These are phyloP conservation scores for Cirrhinus mrigala DNA, from an alignment of 2,797 vertebrate species.

Conservation along the genomic window DNA sequence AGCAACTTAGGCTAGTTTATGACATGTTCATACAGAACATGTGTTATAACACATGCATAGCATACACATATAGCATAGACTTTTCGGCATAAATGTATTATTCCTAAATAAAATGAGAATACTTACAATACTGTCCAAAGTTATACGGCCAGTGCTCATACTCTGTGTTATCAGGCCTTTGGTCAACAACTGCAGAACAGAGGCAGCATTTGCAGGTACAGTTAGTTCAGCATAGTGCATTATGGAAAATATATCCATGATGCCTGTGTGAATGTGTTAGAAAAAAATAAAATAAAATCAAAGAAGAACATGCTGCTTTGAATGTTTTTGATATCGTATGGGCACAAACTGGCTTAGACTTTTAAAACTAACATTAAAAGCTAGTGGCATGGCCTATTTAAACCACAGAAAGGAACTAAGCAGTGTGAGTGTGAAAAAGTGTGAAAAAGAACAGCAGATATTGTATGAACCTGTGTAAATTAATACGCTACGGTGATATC, in stretches of 20 bases:
- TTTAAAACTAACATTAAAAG: constrained; percentile 58
- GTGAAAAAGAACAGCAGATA: constrained; percentile 61
- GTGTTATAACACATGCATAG: background rate
- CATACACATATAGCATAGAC: background rate
- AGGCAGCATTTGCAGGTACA: constrained; percentile 68
- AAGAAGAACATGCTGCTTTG: background rate
- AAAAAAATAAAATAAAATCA: background rate
- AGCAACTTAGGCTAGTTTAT: background rate
- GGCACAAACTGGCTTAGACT: constrained; percentile 62
- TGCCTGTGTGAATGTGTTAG: constrained; percentile 69
- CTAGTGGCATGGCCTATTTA: constrained; percentile 57
- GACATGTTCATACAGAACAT: background rate
- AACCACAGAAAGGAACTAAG: constrained; percentile 55
- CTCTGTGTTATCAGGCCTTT: constrained; percentile 81
- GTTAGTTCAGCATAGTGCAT: constrained; percentile 70
- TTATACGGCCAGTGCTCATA: constrained; percentile 84
- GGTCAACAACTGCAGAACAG: constrained; percentile 79
- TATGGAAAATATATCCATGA: constrained; percentile 61
- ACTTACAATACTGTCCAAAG: constrained; percentile 84
- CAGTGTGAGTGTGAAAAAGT: too few relatives aligned
- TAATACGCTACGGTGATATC: constrained; percentile 40
- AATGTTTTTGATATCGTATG: constrained; percentile 58
- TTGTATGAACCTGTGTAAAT: constrained; percentile 50
- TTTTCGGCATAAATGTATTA: constrained; percentile 50
- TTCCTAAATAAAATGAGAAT: constrained; percentile 64